These are phyloP conservation scores for Dascyllus trimaculatus DNA, from an alignment of 2,113 vertebrate genomes.

Conservation along the genomic window DNA sequence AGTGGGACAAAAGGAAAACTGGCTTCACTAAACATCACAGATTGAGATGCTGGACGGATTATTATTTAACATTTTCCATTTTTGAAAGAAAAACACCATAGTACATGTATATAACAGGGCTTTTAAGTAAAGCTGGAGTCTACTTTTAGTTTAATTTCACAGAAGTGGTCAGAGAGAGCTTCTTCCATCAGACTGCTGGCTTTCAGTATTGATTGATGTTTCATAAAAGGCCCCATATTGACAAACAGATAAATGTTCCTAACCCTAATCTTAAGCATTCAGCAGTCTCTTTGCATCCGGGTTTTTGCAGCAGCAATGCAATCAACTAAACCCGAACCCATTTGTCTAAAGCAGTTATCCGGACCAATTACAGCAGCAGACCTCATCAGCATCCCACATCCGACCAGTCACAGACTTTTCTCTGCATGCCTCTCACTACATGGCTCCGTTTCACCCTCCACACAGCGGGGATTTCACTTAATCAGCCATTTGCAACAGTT, in stretches of 20 bases:
- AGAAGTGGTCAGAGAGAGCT: background rate
- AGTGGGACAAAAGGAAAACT: too few species aligned
- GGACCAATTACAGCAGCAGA: constrained; percentile 65
- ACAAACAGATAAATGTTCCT: constrained; percentile 37
- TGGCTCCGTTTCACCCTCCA: constrained; percentile 32
- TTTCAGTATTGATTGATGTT: constrained; percentile 27
- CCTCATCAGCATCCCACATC: constrained; percentile 63
- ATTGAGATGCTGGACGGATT: too few species aligned
- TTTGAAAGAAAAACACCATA: too few species aligned
- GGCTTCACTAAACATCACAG: too few species aligned
- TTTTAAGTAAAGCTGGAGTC: constrained; percentile 8
- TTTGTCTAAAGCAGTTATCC: constrained; percentile 63
- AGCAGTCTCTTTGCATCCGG: constrained; percentile 26
- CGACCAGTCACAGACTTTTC: constrained; percentile 19
- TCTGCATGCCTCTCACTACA: constrained; percentile 22
- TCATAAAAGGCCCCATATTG: constrained; percentile 31
- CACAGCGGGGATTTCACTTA: constrained; percentile 51
- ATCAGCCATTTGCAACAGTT: constrained; percentile 69
- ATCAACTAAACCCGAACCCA: constrained; percentile 61
- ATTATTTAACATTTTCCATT: too few species aligned
- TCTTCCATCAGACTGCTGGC: background rate
- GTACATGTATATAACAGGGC: background rate
- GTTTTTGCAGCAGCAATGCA: constrained; percentile 19
- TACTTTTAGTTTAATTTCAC: background rate
- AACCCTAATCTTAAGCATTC: constrained; percentile 37